These are phyloP conservation scores for Cheilinus undulatus DNA, from an alignment of 2,113 vertebrate genomes.

Conservation along the genomic window DNA sequence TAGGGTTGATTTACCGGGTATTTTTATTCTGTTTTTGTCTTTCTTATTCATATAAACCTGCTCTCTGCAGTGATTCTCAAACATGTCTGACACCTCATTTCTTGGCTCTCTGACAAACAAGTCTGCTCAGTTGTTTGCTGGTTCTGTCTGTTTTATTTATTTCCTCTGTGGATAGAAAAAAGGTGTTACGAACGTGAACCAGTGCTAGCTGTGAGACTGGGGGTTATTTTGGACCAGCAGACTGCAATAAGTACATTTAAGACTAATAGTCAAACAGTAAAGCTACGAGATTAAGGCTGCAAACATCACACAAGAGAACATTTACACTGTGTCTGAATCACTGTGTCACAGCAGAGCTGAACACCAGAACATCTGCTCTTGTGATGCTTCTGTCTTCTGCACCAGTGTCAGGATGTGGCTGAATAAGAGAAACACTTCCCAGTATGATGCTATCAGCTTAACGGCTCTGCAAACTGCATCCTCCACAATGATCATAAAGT, in stretches of 20 bases:
- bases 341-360: no score
- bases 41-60: neutral
- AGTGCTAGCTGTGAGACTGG: neutral
- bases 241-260: neutral
- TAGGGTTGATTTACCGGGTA: no score
- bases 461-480: neutral
- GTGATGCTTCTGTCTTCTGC: neutral
- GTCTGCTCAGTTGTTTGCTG: neutral
- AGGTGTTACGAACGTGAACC: neutral
- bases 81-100: neutral
- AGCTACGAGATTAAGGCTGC: neutral
- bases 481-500: neutral
- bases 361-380: neutral
- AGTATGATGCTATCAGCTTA: neutral
- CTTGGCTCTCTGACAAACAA: neutral
- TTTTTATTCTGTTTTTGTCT: neutral
- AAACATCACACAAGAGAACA: neutral
- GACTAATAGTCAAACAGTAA: neutral
- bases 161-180: neutral
- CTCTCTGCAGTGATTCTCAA: neutral
- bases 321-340: neutral
- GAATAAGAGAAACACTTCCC: neutral
- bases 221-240: neutral
- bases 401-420: neutral
- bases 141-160: neutral